A percentile compares a stretch with the other conserved stretches of the same genome.
These are phyloP conservation scores for Chauna torquata DNA, from an alignment of 2,113 vertebrate species.

Conservation along the genomic window DNA sequence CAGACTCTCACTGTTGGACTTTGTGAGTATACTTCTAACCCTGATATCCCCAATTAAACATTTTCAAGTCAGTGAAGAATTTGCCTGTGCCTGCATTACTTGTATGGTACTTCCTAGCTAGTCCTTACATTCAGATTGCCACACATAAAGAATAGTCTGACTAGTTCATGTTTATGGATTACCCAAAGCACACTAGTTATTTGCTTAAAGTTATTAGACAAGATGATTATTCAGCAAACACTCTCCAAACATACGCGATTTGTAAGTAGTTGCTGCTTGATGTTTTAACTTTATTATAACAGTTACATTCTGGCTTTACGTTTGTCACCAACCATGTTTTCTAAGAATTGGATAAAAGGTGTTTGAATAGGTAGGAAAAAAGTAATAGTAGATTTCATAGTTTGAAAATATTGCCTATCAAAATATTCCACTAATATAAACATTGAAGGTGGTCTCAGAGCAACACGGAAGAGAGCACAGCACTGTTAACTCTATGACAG, in stretches of 20 bases:
- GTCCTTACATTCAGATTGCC: not conserved
- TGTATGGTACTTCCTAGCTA: not conserved
- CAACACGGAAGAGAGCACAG: not conserved
- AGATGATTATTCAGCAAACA: not conserved
- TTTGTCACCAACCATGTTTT: not conserved
- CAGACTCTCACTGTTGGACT: not conserved
- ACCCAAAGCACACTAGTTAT: not conserved
- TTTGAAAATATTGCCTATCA: not conserved
- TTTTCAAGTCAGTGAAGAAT: not conserved
- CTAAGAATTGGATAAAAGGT: not conserved
- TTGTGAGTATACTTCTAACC: not conserved
- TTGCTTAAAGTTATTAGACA: not conserved
- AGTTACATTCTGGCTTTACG: not conserved
- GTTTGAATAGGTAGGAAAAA: not conserved
- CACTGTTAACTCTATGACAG: not conserved
- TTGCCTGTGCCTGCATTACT: rapidly evolving
- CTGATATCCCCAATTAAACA: not conserved
- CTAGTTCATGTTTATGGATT: not conserved
- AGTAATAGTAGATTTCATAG: not conserved
- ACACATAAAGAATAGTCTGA: not conserved
- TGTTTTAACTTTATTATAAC: not conserved
- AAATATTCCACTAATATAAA: not conserved
- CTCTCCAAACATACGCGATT: not conserved
- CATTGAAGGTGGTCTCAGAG: not conserved
- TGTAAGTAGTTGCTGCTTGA: not conserved